phyloP scores from a whole-genome alignment of 2,797 vertebrate genomes.

The Steatocranus sp. region DNA sequence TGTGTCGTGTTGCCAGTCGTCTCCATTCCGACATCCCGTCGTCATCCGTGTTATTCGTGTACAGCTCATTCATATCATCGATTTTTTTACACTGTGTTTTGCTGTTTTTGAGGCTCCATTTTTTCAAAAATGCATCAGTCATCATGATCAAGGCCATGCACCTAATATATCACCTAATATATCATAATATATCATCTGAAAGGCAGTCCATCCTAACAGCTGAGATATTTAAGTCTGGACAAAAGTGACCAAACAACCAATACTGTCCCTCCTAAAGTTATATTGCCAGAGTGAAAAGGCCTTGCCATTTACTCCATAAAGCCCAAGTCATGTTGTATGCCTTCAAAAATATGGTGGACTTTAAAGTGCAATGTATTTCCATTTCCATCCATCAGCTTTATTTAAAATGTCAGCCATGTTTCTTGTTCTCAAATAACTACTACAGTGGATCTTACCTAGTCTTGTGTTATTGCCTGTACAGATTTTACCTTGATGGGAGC shows the following conservation, averaged over 20 bases:
- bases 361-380: slow-evolving; percentile 4
- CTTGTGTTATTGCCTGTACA: slow-evolving; percentile 39
- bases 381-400: slow-evolving; percentile 20
- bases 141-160: neutral
- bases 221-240: neutral
- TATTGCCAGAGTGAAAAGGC: neutral
- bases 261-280: neutral
- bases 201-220: neutral
- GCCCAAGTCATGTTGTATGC: neutral
- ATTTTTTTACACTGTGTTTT: slow-evolving; percentile 1
- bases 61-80: neutral
- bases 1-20: slow-evolving; percentile 47
- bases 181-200: neutral
- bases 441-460: neutral
- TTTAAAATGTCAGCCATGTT: neutral
- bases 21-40: slow-evolving; percentile 27
- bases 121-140: neutral
- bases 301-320: neutral
- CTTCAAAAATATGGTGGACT: neutral
- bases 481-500: slow-evolving; percentile 68
- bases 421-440: neutral
- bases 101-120: neutral
- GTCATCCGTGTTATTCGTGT: slow-evolving; percentile 9
- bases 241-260: neutral
- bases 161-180: neutral